Evolutionary conservation across 2,888 invertebrate genomes (phyloP), one percentile per base, ranked within the genome.

Genomic region (Cartodere bifasciata): DNA sequence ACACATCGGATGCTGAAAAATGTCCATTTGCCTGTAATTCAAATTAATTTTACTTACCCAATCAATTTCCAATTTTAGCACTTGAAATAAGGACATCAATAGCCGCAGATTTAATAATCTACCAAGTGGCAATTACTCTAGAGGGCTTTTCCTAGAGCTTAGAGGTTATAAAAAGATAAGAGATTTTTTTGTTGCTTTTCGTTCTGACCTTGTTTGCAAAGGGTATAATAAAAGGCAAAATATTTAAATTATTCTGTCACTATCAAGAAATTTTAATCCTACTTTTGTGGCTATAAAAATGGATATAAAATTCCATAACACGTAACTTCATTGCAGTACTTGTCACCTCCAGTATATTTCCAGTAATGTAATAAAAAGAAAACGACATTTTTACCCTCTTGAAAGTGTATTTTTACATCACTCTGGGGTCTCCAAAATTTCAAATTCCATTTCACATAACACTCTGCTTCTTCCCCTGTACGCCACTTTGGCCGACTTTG

Each of bases 341-440:
- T 56, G 56, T 58, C 58, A 58, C 56, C 55, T 58, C 47, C 53
- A 50, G 56, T 56, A 50, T 56, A 55, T 56, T 55, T 52, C 52
- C 53, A 42, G 54, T 58, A 58, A 58, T 57, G 55, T 50, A 56
- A 57, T 58, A 58, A 57, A 56, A 54, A 52, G 55, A 50, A 55
- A 58, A 58, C 56, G 56, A 49, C 56, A 50, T 52, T 52, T 47
- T 51, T 53, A 53, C 53, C 55, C 52, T 53, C 49, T 42, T 48
- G 48, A 52, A 53, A 56, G 57, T 58, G 56, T 61, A 60, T 58
- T 60, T 61, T 61, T 60, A 60, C 58, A 56, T 55, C 57, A 60
- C 62, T 60, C 60, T 53, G 42, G 59, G 58, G 60, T 51, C 55
- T 47, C 53, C 48, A 55, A 56, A 62, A 60, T 59, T 62, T 59